Evolutionary conservation across 2,113 vertebrate genomes (phyloP), one percentile per base, ranked within the genome.

Genomic region (Petaurus breviceps): DNA sequence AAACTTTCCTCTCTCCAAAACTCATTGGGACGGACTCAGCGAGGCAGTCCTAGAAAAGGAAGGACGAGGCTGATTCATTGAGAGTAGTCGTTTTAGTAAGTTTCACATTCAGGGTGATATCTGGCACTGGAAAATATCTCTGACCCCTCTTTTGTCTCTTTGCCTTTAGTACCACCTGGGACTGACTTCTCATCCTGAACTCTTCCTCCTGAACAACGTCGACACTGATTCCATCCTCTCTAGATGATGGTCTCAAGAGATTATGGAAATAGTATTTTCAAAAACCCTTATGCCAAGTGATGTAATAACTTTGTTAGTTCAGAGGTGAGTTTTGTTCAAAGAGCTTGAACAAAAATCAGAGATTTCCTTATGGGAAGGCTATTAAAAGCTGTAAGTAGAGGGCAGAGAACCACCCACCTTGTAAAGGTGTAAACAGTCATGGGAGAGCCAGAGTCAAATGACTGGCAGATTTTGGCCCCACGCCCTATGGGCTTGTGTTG

Each of bases 131-230:
- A 7, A 90, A 51, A 51, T 93, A n/a, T 47, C 12, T 91, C 96
- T 97, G 91, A 98, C 10, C 16, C 55, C 6, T 94, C 2, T 97
- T 90, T 92, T 7, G 6, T 96, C 51, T 96, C 96, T 97, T 96
- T 50, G 23, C 97, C 94, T 96, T 90, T 96, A 99, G 99, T 98
- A 94, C 77, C 98, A 57, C 0, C 89, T 99, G 96, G 99, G 99
- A n/a, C 96, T 99, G n/a, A 98, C 97, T 0, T 96, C 97, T 49
- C 98, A 95, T 97, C 98, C 99, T 6, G 99, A 99, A 95, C 98
- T 99, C 93, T 99, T 99, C 98, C 98, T 99, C 43, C 98, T 99
- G 93, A 99, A 98, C 90, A 98, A 98, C n/a, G 97, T 99, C 89
- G 99, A 99, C 10, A 37, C 98, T 0, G 98, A 98, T 53, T 3